Conservation (phyloP, 2,797 vertebrate species). For the Halcyon smyrnensis region DNA sequence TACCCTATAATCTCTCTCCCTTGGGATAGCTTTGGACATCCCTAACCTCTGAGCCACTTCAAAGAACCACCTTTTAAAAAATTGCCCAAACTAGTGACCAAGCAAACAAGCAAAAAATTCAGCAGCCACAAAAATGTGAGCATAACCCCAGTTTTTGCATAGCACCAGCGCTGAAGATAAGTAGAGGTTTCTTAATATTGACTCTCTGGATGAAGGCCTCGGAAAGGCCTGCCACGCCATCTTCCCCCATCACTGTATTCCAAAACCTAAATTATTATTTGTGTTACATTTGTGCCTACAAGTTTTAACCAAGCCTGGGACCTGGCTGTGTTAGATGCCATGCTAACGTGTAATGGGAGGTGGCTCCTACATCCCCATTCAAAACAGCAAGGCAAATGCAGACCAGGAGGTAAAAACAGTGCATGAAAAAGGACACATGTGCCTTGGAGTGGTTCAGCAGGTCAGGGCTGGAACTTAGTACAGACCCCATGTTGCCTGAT, state of each 20-base stretch:
- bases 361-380: not conserved
- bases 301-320: not conserved
- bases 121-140: conserved; percentile 54
- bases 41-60: conserved; percentile 43
- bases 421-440: not conserved
- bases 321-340: not conserved
- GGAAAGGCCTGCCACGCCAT: not conserved
- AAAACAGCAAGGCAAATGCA: not conserved
- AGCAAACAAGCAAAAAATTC: conserved; percentile 48
- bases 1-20: not conserved
- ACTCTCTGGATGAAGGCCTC: not conserved
- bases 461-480: not conserved
- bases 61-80: conserved; percentile 29
- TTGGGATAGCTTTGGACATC: not conserved
- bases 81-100: conserved; percentile 24
- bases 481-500: not conserved
- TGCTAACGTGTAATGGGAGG: not conserved
- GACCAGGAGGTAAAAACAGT: not conserved
- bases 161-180: not conserved
- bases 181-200: conserved; percentile 29
- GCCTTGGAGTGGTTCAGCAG: not conserved
- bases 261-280: conserved; percentile 54
- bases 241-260: not conserved
- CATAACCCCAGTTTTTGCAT: conserved; percentile 13
- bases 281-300: not conserved